These are phyloP conservation scores for Formicarius rufipectus DNA, from an alignment of 2,113 vertebrate species.

Conservation along the genomic window DNA sequence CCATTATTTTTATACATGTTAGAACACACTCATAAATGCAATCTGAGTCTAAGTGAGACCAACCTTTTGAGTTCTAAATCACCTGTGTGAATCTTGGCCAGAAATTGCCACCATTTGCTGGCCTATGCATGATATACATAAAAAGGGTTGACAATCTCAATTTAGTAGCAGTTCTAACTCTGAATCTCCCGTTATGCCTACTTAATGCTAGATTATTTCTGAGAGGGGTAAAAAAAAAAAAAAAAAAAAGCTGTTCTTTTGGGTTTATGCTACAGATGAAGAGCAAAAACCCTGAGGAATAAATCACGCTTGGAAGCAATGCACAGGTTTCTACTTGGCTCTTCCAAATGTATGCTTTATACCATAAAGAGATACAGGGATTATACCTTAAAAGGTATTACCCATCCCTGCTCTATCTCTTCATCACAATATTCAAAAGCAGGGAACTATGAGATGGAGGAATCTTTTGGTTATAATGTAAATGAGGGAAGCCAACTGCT, in stretches of 20 bases:
- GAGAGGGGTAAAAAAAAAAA: no score
- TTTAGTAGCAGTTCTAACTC: not conserved
- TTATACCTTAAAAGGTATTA: not conserved
- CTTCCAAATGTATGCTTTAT: not conserved
- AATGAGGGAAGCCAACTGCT: not conserved
- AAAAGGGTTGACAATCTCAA: not conserved
- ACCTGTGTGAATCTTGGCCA: not conserved
- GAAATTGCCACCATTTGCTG: not conserved
- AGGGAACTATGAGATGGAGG: not conserved
- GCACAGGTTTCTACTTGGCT: not conserved
- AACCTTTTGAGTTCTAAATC: not conserved
- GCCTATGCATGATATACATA: not conserved
- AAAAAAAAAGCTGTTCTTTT: not conserved
- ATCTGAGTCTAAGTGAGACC: not conserved
- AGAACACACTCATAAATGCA: slow-evolving; percentile 2
- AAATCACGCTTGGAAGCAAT: not conserved
- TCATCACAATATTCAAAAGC: not conserved
- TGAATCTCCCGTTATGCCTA: not conserved
- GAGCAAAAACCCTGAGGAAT: not conserved
- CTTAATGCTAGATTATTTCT: not conserved
- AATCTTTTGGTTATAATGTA: not conserved
- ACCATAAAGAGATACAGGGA: not conserved
- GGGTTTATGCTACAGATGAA: not conserved
- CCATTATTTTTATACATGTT: slow-evolving; percentile 26
- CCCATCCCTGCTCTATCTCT: not conserved